Percentiles rank a stretch among this genome's conserved stretches.
phyloP scores from a whole-genome alignment of 2,888 invertebrate species.

The Harpalus rufipes region DNA sequence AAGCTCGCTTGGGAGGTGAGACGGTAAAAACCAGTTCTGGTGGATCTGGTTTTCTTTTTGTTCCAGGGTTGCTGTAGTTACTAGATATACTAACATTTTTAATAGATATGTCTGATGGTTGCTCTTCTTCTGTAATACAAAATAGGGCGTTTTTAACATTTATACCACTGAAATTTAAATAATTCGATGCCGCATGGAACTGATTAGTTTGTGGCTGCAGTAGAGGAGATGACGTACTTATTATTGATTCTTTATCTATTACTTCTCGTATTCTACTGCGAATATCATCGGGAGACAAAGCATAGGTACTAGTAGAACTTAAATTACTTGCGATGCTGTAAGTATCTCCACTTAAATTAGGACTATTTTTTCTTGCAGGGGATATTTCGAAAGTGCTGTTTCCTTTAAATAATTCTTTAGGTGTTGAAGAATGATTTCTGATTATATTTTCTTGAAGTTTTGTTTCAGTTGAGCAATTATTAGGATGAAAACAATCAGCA shows the following conservation, averaged over 20 bases:
- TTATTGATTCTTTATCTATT: constrained; percentile 7
- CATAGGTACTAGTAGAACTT: constrained; percentile 52
- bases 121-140: constrained; percentile 78
- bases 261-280: constrained; percentile 1
- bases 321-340: constrained; percentile 41
- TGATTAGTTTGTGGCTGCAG: constrained; percentile 6
- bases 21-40: constrained; percentile 65
- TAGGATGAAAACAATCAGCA: constrained; percentile 67
- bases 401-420: constrained; percentile 37
- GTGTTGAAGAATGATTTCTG: constrained; percentile 19
- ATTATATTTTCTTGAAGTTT: constrained; percentile 56
- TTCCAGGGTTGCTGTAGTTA: constrained; percentile 74
- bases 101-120: constrained; percentile 72
- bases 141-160: constrained; percentile 73
- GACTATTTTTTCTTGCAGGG: constrained; percentile 36
- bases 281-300: constrained; percentile 49
- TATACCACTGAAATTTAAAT: constrained; percentile 73
- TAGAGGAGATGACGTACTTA: constrained; percentile 53
- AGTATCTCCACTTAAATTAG: constrained; percentile 54
- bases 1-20: constrained; percentile 70
- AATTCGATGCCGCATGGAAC: constrained; percentile 55
- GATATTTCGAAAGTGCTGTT: constrained; percentile 58
- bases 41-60: constrained; percentile 70
- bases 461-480: constrained; percentile 69
- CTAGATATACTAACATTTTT: constrained; percentile 74